A percentile compares a stretch with the other conserved stretches of the same genome.
Evolutionary conservation across 2,113 vertebrate genomes (phyloP).

Genomic region (Hypanus sabinus): DNA sequence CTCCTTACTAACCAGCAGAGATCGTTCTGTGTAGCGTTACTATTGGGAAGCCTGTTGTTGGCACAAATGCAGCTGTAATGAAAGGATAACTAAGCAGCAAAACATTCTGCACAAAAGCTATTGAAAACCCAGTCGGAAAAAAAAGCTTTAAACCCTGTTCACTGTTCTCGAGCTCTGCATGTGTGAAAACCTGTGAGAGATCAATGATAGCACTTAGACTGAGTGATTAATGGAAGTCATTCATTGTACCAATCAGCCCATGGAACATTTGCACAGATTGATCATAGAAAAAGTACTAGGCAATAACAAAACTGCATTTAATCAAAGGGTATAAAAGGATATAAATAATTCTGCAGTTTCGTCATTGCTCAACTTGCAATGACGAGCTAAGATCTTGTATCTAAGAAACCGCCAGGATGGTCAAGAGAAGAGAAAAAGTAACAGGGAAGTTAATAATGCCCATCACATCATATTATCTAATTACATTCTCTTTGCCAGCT

Average conservation of each 20-base stretch:
- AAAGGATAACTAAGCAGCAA: background rate
- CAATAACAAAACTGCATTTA: background rate
- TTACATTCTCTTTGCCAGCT: background rate
- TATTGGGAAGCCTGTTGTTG: background rate
- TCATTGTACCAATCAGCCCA: background rate
- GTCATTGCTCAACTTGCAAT: background rate
- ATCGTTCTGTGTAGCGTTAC: background rate
- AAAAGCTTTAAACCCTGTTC: background rate
- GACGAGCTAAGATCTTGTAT: background rate
- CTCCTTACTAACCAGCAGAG: background rate
- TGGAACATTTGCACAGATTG: background rate
- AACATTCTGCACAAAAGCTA: background rate
- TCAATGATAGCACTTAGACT: background rate
- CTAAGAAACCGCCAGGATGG: background rate
- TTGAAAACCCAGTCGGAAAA: background rate
- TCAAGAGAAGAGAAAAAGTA: background rate
- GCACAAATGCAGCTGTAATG: background rate
- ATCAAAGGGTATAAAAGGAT: background rate
- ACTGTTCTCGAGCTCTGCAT: background rate
- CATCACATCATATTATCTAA: background rate
- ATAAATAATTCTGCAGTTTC: background rate
- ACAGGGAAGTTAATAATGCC: background rate
- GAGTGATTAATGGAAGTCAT: background rate
- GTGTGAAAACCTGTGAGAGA: background rate
- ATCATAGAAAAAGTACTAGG: background rate